A percentile compares a stretch with the other conserved stretches of the same genome.
phyloP scores from a whole-genome alignment of 2,113 vertebrate genomes.

The Oenanthe oenanthe region DNA sequence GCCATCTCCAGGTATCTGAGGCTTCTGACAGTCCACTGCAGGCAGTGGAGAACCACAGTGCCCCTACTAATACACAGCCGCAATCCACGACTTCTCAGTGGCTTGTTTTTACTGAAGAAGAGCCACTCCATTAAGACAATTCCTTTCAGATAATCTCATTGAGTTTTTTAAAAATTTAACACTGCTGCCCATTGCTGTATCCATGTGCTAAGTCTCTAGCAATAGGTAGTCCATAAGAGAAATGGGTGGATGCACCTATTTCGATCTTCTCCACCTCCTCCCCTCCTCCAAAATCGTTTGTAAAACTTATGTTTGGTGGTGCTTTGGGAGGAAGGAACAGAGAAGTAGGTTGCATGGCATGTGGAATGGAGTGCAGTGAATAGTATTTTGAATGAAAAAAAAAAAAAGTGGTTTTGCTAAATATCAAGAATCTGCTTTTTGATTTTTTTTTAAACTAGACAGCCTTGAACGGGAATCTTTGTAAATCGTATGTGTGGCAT shows the following conservation, averaged over 20 bases:
- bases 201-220: not conserved
- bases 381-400: not conserved
- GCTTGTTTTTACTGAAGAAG: not conserved
- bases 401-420: not conserved
- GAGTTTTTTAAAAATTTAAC: not conserved
- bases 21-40: not conserved
- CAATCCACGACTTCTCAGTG: not conserved
- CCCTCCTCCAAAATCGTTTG: not conserved
- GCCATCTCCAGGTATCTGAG: not conserved
- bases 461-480: not conserved
- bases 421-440: not conserved
- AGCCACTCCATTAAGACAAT: not conserved
- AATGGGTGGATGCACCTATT: not conserved
- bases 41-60: fast-evolving
- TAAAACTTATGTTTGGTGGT: not conserved
- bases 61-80: not conserved
- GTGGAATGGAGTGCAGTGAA: not conserved
- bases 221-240: not conserved
- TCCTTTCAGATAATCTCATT: not conserved
- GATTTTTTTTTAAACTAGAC: not conserved
- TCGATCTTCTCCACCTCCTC: not conserved
- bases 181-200: not conserved
- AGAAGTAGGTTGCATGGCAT: not conserved
- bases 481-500: not conserved
- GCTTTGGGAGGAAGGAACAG: not conserved